Percentiles rank a stretch among this genome's conserved stretches.
phyloP scores from a whole-genome alignment of 2,888 invertebrate genomes.

The Myopa tessellatipennis region DNA sequence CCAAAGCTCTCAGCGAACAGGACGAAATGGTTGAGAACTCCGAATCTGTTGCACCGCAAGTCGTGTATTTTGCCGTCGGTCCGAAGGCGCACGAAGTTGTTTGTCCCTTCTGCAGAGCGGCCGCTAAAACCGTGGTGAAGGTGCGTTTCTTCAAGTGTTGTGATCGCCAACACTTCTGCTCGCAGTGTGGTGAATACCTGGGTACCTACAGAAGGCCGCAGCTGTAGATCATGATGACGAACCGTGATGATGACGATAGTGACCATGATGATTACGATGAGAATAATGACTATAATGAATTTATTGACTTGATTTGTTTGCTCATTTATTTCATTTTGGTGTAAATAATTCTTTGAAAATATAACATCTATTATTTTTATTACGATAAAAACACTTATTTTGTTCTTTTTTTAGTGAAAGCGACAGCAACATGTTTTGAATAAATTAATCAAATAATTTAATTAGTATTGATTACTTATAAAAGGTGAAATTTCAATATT shows the following conservation, averaged over 20 bases:
- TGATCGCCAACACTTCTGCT: conserved; percentile 60
- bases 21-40: background rate
- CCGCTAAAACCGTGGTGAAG: conserved; percentile 57
- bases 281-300: background rate
- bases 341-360: background rate
- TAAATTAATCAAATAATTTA: too few relatives aligned
- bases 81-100: conserved; percentile 61
- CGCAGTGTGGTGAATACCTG: conserved; percentile 64
- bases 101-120: conserved; percentile 61
- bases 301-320: background rate
- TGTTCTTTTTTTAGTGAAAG: too few relatives aligned
- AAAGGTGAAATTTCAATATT: too few relatives aligned
- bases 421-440: too few relatives aligned
- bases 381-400: background rate
- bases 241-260: too few relatives aligned
- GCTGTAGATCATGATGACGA: conserved; percentile 47
- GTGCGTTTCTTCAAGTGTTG: conserved; percentile 57
- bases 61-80: conserved; percentile 63
- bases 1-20: background rate
- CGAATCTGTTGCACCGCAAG: background rate
- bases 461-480: too few relatives aligned
- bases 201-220: conserved; percentile 64
- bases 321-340: background rate
- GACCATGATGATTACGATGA: too few relatives aligned
- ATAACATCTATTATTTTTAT: background rate